Conservation (phyloP, 2,888 invertebrate species). For the Mesoligia furuncula region DNA sequence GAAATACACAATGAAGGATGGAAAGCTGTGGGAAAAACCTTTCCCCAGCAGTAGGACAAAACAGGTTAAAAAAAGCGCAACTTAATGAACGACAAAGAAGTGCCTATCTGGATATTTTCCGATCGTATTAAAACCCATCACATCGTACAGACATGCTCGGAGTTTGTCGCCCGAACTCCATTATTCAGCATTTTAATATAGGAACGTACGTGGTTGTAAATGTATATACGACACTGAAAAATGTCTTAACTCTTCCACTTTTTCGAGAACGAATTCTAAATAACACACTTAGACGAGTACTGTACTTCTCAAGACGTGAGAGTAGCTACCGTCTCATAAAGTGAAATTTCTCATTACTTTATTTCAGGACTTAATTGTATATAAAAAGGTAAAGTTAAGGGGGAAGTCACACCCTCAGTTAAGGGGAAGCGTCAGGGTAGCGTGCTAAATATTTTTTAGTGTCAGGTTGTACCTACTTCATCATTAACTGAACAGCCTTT, state of each 20-base stretch:
- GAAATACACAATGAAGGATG: not conserved
- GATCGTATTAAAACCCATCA: not conserved
- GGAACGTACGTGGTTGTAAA: not conserved
- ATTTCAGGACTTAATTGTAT: not conserved
- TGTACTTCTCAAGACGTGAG: not conserved
- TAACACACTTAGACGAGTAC: constrained; percentile 4
- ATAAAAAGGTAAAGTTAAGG: not conserved
- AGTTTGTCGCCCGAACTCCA: not conserved
- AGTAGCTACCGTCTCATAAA: not conserved
- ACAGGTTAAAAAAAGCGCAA: not conserved
- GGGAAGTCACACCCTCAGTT: not conserved
- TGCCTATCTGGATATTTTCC: not conserved
- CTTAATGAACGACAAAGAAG: not conserved
- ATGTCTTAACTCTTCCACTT: constrained; percentile 1
- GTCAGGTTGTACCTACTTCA: not conserved
- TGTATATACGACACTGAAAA: constrained; percentile 21
- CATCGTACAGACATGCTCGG: not conserved
- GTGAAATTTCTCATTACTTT: constrained; percentile 17
- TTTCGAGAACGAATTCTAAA: constrained; percentile 3
- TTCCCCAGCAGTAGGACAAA: not conserved
- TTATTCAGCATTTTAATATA: constrained; percentile 27
- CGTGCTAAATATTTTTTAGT: not conserved
- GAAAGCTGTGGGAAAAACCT: not conserved
- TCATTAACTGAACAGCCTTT: not conserved
- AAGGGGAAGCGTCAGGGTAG: not conserved